A percentile compares a stretch with the other conserved stretches of the same genome.
These are phyloP conservation scores for Manduca sexta DNA, from an alignment of 1,140 invertebrate genomes.

Conservation along the genomic window DNA sequence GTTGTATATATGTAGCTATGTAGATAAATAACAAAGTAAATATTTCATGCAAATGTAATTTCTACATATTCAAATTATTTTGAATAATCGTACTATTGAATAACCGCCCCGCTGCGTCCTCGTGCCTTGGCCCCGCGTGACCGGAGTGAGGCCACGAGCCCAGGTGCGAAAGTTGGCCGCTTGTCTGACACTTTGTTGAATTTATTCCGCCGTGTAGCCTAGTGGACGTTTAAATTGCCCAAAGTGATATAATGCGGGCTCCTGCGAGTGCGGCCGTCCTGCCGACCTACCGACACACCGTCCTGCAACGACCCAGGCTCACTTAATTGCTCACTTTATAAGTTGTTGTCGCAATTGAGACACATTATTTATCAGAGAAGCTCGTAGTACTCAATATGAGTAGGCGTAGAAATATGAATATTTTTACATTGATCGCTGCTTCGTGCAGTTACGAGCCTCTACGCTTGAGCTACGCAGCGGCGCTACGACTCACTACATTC, in stretches of 20 bases:
- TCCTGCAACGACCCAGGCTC: background rate
- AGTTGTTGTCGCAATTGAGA: background rate
- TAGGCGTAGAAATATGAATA: too few species aligned
- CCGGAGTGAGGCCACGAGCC: slow-evolving; percentile 10
- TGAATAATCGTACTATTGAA: background rate
- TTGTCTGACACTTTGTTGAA: slow-evolving; percentile 36
- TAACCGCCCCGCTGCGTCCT: background rate
- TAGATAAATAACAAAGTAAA: too few species aligned
- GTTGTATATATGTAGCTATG: too few species aligned
- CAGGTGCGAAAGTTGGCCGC: slow-evolving; percentile 30
- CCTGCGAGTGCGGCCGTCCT: background rate
- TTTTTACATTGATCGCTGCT: too few species aligned
- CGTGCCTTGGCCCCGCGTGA: background rate
- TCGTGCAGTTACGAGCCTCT: too few species aligned
- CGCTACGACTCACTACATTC: too few species aligned
- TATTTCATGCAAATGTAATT: too few species aligned
- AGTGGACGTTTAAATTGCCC: slow-evolving; percentile 28
- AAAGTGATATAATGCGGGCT: slow-evolving; percentile 18
- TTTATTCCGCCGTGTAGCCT: slow-evolving; percentile 24
- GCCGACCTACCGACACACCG: background rate
- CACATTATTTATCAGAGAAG: too few species aligned
- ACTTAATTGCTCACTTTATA: background rate
- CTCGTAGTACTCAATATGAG: too few species aligned
- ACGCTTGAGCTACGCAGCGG: too few species aligned
- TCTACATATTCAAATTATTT: too few species aligned